phyloP scores from a whole-genome alignment of 2,888 invertebrate species.

The Agrochola lychnidis region DNA sequence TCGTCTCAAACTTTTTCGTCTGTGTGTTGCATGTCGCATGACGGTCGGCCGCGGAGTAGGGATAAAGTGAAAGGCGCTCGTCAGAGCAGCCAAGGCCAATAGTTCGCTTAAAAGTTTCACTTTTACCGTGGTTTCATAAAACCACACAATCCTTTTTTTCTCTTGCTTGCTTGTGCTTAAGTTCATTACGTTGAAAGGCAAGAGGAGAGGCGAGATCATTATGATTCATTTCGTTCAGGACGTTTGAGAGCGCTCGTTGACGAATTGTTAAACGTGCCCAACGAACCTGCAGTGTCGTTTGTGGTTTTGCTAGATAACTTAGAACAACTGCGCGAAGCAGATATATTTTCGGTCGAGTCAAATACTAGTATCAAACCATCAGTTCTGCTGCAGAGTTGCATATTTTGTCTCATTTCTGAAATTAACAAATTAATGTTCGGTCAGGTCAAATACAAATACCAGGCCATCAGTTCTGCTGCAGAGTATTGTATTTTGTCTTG shows the following conservation, averaged over 20 bases:
- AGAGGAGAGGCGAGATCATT: slow-evolving; percentile 10
- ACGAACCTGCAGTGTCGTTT: neutral
- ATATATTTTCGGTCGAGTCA: neutral
- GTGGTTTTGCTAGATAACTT: neutral
- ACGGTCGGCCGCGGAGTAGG: too few relatives aligned
- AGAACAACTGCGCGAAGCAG: neutral
- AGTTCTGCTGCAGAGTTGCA: neutral
- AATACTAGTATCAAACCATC: neutral
- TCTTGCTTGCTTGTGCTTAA: too few relatives aligned
- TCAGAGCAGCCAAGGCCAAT: too few relatives aligned
- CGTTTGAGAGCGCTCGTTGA: slow-evolving; percentile 13
- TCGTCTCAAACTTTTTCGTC: too few relatives aligned
- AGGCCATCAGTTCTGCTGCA: neutral
- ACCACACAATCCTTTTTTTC: too few relatives aligned
- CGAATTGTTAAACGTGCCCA: slow-evolving; percentile 6
- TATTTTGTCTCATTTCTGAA: neutral
- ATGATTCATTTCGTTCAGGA: slow-evolving; percentile 24
- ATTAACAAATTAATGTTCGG: neutral
- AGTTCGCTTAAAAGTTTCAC: too few relatives aligned
- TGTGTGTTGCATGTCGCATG: too few relatives aligned
- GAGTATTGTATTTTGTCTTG: neutral
- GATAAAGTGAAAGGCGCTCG: too few relatives aligned
- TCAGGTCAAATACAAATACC: neutral
- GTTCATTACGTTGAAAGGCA: neutral
- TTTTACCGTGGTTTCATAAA: too few relatives aligned